Evolutionary conservation across 2,797 vertebrate genomes (phyloP), one percentile per base, ranked within the genome.

Genomic region (Anabas testudineus): DNA sequence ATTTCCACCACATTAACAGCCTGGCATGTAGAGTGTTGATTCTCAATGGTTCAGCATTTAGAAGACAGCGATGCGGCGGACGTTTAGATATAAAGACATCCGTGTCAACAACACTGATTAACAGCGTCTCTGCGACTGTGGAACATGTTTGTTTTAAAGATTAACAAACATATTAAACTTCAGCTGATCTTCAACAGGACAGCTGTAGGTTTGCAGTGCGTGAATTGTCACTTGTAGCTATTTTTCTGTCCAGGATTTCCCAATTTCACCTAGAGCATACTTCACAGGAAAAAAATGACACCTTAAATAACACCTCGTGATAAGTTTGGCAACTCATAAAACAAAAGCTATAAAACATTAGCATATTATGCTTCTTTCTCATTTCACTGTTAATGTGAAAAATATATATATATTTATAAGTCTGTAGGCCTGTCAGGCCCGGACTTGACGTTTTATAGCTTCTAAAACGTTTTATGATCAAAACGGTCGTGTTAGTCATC

Each of bases 401-500:
- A 91, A 89, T n/a, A n/a, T n/a, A n/a, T n/a, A n/a, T n/a, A 88
- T 74, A 84, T 88, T 81, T 71, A 76, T 77, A 36, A 60, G 74
- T 74, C 67, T 36, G 18, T 73, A 72, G 52, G 79, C 67, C 71
- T 68, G 80, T 86, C 87, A 87, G 77, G 86, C 80, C 65, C 5
- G 48, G 82, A 70, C 83, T 83, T 37, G 26, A 48, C 9, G 18
- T 83, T 90, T 90, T 86, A 87, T 81, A 66, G 75, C 81, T 68
- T 73, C 57, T 67, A 68, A 85, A 87, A 67, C 48, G 54, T 79
- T 86, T 86, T 54, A 74, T 77, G 83, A 85, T 71, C 72, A 82
- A 90, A 88, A 69, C 66, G 72, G 73, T 49, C 39, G 5, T 71
- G 71, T 87, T 82, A 84, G 78, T 88, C 88, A 88, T 71, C 57